A percentile compares a stretch with the other conserved stretches of the same genome.
Conservation (phyloP, 2,113 vertebrate species). For the Saiga tatarica region DNA sequence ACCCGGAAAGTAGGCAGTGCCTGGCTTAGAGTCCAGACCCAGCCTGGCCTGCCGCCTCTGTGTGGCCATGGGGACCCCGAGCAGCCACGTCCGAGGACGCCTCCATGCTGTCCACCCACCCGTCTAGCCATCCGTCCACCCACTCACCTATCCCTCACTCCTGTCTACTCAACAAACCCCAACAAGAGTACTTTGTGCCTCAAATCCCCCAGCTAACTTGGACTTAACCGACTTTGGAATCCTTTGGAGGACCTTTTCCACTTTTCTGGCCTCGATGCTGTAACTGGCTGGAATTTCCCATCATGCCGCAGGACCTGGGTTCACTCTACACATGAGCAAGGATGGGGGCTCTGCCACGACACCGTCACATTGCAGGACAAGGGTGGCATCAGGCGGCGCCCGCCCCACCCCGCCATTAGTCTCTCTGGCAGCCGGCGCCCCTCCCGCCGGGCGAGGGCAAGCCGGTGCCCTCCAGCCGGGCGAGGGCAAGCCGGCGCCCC, state of each 20-base stretch:
- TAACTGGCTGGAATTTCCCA: background rate
- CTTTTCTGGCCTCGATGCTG: background rate
- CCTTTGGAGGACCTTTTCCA: background rate
- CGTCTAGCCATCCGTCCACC: fast-evolving
- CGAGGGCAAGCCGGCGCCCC: fast-evolving
- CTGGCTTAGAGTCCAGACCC: background rate
- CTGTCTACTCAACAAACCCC: background rate
- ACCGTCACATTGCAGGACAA: background rate
- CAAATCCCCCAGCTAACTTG: fast-evolving
- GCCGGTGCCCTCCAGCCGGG: too few species aligned
- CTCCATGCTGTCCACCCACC: background rate
- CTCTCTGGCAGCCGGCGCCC: fast-evolving
- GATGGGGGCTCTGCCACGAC: too few species aligned
- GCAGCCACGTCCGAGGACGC: background rate
- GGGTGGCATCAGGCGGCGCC: fast-evolving
- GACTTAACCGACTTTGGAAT: fast-evolving
- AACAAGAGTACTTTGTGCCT: fast-evolving
- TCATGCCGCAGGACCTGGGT: background rate
- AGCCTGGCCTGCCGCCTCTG: background rate
- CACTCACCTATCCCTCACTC: background rate
- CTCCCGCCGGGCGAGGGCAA: fast-evolving
- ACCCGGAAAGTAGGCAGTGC: background rate
- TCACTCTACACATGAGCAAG: fast-evolving
- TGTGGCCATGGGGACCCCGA: fast-evolving
- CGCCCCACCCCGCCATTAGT: fast-evolving